Evolutionary conservation across 2,797 vertebrate genomes (phyloP), one percentile per base, ranked within the genome.

Genomic region (Calcarius lapponicus): DNA sequence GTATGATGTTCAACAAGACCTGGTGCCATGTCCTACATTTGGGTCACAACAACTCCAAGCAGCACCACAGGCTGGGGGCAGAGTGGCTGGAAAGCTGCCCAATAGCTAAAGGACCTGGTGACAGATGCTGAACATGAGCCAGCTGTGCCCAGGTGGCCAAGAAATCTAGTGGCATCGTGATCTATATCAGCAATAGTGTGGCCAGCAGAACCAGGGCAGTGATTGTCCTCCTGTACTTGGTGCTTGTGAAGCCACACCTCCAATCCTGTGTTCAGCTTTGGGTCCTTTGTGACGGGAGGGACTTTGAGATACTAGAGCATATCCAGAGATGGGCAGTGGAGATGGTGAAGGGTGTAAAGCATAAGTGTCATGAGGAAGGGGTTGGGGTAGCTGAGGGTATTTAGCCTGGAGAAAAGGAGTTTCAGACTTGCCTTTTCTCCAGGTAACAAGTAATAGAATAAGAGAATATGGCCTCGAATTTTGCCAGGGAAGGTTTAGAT

Each of bases 21-120:
- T 14, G 5, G 13, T 48, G 21, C 22, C 0, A 0, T 29, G 26
- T 42, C 18, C 6, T 20, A 48, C 7, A 3, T 6, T 34, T 42
- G 7, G 18, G 18, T 28, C 26, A 20, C 26, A 61, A 5, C 10
- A 61, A 26, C 21, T 18, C 18, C 48, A 61, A 5, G 34, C 34
- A 61, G 22, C 2, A 1, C 31, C 13, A 26, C 34, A 42, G 40
- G 10, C 14, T 42, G 22, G 12, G 8, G 5, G 3, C 7, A 54
- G 40, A 42, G 31, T 24, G 13, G 2, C 26, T 74, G 34, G 10
- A 42, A 74, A 74, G 21, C 25, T 40, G 34, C 29, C 20, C 12
- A 2, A 2, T 2, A 11, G 17, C 10, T 15, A 36, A 67, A 88
- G 34, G 21, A 54, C 18, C 6, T 18, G 25, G 13, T 29, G 8